Evolutionary conservation across 92 coral and sea anemone species (phyloP).

Genomic region (Bergia puertoricense): DNA sequence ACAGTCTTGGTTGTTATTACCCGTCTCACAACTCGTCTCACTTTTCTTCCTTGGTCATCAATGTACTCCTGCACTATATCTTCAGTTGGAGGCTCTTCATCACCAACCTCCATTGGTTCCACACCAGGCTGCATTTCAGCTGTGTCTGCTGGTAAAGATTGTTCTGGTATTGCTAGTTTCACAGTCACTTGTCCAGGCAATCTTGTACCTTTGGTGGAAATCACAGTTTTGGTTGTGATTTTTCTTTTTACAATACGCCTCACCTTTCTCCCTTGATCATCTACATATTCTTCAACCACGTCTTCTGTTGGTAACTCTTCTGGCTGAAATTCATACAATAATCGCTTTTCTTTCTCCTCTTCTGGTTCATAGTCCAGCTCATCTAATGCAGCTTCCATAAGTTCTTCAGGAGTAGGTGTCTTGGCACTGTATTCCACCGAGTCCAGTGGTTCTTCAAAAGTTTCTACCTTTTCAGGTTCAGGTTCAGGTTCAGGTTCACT

Average conservation of each 20-base stretch:
- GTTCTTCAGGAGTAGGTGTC: slow-evolving; percentile 30
- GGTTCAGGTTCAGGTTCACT: slow-evolving; percentile 39
- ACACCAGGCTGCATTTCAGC: not conserved
- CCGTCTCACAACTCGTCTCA: slow-evolving; percentile 46
- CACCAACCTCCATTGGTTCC: slow-evolving; percentile 21
- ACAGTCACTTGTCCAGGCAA: slow-evolving; percentile 45
- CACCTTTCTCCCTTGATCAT: slow-evolving; percentile 74
- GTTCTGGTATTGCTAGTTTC: slow-evolving; percentile 22
- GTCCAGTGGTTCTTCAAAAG: slow-evolving; percentile 11
- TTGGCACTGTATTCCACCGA: not conserved
- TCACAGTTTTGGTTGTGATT: slow-evolving; percentile 47
- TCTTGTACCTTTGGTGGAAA: slow-evolving; percentile 15
- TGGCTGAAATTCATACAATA: slow-evolving; percentile 5
- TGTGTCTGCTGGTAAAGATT: slow-evolving; percentile 34
- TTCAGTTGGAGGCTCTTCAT: slow-evolving; percentile 30
- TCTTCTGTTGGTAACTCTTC: slow-evolving; percentile 55
- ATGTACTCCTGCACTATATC: slow-evolving; percentile 70
- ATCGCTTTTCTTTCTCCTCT: not conserved
- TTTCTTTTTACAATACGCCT: slow-evolving; percentile 63
- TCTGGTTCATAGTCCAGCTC: slow-evolving; percentile 14
- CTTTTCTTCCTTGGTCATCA: slow-evolving; percentile 59
- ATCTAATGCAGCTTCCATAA: slow-evolving; percentile 37
- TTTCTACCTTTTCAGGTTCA: slow-evolving; percentile 31
- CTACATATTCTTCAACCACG: slow-evolving; percentile 70
- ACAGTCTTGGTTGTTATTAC: slow-evolving; percentile 38